Evolutionary conservation across 1,140 invertebrate genomes (phyloP).

Genomic region (Ceratoteleas bidentatus): DNA sequence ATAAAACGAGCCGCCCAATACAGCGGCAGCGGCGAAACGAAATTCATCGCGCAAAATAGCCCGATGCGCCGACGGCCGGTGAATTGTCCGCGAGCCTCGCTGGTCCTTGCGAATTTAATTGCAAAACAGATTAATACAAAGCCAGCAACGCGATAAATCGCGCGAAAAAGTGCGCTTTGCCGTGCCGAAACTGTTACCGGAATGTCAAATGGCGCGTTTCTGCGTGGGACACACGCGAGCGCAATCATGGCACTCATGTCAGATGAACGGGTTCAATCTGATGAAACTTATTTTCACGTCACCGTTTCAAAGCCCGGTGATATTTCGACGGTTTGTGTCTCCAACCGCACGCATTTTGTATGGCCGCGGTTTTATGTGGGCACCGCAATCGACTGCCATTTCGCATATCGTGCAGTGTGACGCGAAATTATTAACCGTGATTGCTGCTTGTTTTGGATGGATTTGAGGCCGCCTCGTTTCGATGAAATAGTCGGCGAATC

Average conservation of each 20-base stretch:
- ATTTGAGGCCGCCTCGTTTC: constrained; percentile 56
- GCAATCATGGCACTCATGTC: constrained; percentile 56
- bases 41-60: not conserved
- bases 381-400: constrained; percentile 70
- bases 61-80: not conserved
- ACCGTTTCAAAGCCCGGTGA: constrained; percentile 66
- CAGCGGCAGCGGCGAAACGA: constrained; percentile 10
- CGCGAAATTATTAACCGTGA: constrained; percentile 74
- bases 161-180: constrained; percentile 48
- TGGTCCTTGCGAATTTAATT: constrained; percentile 29
- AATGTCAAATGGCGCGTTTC: constrained; percentile 52
- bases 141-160: constrained; percentile 32
- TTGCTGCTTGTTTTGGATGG: constrained; percentile 73
- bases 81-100: too few species aligned
- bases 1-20: not conserved
- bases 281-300: constrained; percentile 73
- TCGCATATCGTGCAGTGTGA: constrained; percentile 67
- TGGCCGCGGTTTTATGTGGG: constrained; percentile 70
- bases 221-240: constrained; percentile 43
- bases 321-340: constrained; percentile 70
- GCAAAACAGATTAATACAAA: constrained; percentile 35
- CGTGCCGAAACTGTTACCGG: constrained; percentile 24
- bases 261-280: constrained; percentile 66
- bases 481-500: constrained; percentile 44
- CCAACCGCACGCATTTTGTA: constrained; percentile 69